phyloP scores from a whole-genome alignment of 2,888 invertebrate species.

The Chelonus formosanus region DNA sequence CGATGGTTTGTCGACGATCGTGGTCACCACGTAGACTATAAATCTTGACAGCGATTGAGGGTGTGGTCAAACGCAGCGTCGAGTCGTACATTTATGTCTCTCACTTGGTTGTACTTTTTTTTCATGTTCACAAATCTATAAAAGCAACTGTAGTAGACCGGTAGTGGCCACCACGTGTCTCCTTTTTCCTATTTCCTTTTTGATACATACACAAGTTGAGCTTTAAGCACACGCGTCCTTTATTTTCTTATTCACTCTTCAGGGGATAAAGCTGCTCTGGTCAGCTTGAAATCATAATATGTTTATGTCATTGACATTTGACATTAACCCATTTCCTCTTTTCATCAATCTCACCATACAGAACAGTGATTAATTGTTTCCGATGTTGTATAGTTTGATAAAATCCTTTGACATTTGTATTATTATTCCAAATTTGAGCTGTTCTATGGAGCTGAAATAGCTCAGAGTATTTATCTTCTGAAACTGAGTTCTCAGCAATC shows the following conservation, averaged over 20 bases:
- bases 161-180: constrained; percentile 27
- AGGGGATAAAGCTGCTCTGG: constrained; percentile 33
- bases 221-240: constrained; percentile 50
- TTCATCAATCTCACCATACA: neutral
- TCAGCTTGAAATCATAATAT: constrained; percentile 52
- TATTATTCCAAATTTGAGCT: too few species aligned
- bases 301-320: constrained; percentile 57
- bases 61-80: constrained; percentile 63
- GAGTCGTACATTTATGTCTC: constrained; percentile 36
- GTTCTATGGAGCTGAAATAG: too few species aligned
- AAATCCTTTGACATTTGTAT: neutral
- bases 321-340: constrained; percentile 6
- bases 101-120: constrained; percentile 16
- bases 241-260: constrained; percentile 54
- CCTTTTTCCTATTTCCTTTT: constrained; percentile 1
- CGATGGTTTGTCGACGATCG: constrained; percentile 35
- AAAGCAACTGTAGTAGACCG: constrained; percentile 16
- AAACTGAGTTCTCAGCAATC: too few species aligned
- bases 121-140: constrained; percentile 33
- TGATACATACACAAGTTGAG: constrained; percentile 27
- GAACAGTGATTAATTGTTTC: neutral
- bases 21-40: constrained; percentile 46
- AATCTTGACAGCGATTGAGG: constrained; percentile 61
- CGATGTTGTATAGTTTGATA: neutral
- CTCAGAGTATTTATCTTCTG: too few species aligned